Base-by-base conservation (phyloP, 2,888 invertebrate species). In the Nemotelus nigrinus region DNA sequence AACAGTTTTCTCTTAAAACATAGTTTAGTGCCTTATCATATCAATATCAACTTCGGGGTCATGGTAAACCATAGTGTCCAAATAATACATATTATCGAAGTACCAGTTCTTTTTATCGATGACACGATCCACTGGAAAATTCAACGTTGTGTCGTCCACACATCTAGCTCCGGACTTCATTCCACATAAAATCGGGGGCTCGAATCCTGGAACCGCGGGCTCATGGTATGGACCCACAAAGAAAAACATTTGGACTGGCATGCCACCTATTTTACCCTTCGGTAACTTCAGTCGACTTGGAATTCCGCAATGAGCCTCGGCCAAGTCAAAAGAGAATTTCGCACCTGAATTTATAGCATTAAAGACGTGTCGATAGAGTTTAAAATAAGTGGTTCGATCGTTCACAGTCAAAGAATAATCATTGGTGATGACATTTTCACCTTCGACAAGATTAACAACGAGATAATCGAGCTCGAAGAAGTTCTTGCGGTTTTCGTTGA, bases 61-160 rank as follows among this genome's bases (percentile, higher is more conserved):
- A 86, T 93, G 92, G 88, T 90, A 93, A 83, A 93, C 89, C 81
- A 88, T 88, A 3, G 91, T 89, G 82, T 92, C 91, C 81, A 92
- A 88, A 84, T 92, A 91, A 85, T 88, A 90, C 88, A 91, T 91
- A 87, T 94, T 94, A 58, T 92, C 90, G 39, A 91, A 90, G 81
- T 88, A 89, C 89, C 92, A 93, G 79, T 87, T 88, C 70, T 86
- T 86, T 65, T 90, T 88, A 64, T 90, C 88, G 82, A 92, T 89
- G 43, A 88, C 87, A 82, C 93, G 91, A 84, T 94, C 93, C 84
- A 94, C 90, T 79, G 94, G 94, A 89, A 91, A 94, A 76, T 93
- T 93, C 82, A 92, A 88, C 65, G 93, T 90, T 84, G 90, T 89
- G 81, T 88, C 89, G 84, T 94, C 93, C 67, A 91, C 87, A 76